A percentile compares a stretch with the other conserved stretches of the same genome.
Evolutionary conservation across 35 echinoderm and acorn worm species (phyloP).

Genomic region (Lytechinus variegatus): DNA sequence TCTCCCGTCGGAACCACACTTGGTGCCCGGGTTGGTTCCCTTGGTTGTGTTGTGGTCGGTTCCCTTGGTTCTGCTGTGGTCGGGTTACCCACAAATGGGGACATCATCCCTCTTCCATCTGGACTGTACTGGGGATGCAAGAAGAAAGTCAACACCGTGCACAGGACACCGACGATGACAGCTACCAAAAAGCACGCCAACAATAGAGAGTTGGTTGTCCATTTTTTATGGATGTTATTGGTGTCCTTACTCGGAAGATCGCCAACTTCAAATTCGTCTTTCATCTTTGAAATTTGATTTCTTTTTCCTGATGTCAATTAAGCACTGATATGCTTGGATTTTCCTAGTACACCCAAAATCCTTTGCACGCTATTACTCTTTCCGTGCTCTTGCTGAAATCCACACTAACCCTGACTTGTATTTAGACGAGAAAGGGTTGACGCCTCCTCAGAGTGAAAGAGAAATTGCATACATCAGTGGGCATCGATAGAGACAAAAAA

Average conservation of each 20-base stretch:
- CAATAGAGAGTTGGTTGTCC: neutral
- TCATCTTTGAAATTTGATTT: neutral
- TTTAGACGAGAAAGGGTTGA: neutral
- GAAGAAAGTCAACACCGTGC: conserved; percentile 67
- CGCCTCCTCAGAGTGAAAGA: neutral
- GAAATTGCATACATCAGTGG: neutral
- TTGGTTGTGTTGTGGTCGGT: too few relatives aligned
- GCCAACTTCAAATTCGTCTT: neutral
- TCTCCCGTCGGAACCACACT: neutral
- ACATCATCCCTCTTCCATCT: neutral
- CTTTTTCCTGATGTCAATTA: neutral
- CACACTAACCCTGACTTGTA: neutral
- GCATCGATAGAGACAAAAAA: neutral
- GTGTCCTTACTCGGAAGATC: neutral
- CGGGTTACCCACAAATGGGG: neutral
- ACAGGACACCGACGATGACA: conserved; percentile 39
- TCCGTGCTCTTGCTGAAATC: neutral
- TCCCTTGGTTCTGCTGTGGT: neutral
- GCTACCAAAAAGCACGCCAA: conserved; percentile 13
- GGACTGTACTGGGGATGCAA: conserved; percentile 62
- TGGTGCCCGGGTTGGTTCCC: neutral
- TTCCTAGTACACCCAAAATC: too few relatives aligned
- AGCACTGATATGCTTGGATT: neutral
- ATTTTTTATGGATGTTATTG: neutral
- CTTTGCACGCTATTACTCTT: neutral